Evolutionary conservation across 2,888 invertebrate species (phyloP).

Genomic region (Bellardia bayeri): DNA sequence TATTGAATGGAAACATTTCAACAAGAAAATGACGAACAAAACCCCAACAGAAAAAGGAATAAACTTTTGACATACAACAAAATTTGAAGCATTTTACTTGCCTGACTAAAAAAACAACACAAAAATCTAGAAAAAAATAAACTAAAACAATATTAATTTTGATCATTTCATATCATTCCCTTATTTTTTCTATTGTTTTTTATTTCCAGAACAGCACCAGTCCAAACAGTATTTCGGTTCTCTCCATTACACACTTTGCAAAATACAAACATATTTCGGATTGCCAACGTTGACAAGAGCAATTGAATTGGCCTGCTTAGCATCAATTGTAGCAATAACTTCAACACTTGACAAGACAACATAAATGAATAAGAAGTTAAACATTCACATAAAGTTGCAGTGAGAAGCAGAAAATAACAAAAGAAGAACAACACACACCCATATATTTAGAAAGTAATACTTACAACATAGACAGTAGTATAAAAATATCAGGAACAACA

Average conservation of each 20-base stretch:
- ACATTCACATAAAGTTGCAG: conserved; percentile 54
- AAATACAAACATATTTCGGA: conserved; percentile 9
- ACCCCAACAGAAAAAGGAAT: conserved; percentile 15
- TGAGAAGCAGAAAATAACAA: neutral
- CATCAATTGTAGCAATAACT: conserved; percentile 71
- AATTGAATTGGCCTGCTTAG: conserved; percentile 74
- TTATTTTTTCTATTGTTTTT: conserved; percentile 29
- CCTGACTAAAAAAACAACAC: neutral
- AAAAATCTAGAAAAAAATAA: neutral
- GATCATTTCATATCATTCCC: conserved; percentile 50
- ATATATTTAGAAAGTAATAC: conserved; percentile 36
- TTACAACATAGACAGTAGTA: neutral
- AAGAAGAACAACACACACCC: conserved; percentile 24
- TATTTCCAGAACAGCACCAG: conserved; percentile 36
- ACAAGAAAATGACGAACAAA: conserved; percentile 19
- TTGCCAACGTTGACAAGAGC: conserved; percentile 46
- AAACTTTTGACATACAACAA: neutral
- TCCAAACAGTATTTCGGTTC: neutral
- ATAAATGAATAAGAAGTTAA: conserved; percentile 49
- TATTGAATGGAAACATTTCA: conserved; percentile 32
- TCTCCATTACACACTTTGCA: neutral
- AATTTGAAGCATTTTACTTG: conserved; percentile 18
- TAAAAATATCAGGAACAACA: conserved; percentile 33
- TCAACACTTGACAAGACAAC: conserved; percentile 71
- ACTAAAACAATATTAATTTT: conserved; percentile 44